Conservation (phyloP, 2,888 invertebrate species). For the Pterostichus madidus region DNA sequence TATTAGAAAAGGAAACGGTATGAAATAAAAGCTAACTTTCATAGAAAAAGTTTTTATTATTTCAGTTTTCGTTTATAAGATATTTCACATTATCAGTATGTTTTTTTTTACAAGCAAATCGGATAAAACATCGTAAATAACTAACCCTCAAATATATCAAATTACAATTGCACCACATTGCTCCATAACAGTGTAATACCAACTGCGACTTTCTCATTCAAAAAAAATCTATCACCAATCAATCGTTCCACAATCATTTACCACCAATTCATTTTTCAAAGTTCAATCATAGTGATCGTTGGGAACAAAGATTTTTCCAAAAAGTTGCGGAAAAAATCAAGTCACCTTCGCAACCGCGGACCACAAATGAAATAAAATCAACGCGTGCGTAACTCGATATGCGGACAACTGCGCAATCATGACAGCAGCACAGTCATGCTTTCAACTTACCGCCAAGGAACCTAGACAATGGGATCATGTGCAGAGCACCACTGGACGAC, state of each 20-base stretch:
- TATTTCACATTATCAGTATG: not conserved
- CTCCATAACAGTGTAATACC: not conserved
- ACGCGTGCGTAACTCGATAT: slow-evolving; percentile 71
- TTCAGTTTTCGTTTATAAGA: no score
- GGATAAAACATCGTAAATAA: not conserved
- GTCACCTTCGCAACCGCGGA: slow-evolving; percentile 73
- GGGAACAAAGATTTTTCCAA: slow-evolving; percentile 63
- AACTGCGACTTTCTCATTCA: slow-evolving; percentile 8
- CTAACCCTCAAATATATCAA: not conserved
- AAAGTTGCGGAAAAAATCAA: slow-evolving; percentile 69
- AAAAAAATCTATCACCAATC: not conserved
- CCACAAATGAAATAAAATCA: slow-evolving; percentile 73
- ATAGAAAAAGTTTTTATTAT: no score
- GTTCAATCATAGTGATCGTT: slow-evolving; percentile 14
- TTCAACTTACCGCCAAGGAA: not conserved
- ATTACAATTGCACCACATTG: not conserved
- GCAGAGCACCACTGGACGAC: slow-evolving; percentile 25
- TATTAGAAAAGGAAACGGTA: no score
- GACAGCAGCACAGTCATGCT: slow-evolving; percentile 66
- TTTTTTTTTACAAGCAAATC: no score
- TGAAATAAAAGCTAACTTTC: no score
- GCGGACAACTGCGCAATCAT: slow-evolving; percentile 71
- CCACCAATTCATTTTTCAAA: slow-evolving; percentile 25
- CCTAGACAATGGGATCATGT: slow-evolving; percentile 40
- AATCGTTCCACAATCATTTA: slow-evolving; percentile 2